Conservation (phyloP, 1,140 invertebrate species). For the Zaprionus gabonicus region DNA sequence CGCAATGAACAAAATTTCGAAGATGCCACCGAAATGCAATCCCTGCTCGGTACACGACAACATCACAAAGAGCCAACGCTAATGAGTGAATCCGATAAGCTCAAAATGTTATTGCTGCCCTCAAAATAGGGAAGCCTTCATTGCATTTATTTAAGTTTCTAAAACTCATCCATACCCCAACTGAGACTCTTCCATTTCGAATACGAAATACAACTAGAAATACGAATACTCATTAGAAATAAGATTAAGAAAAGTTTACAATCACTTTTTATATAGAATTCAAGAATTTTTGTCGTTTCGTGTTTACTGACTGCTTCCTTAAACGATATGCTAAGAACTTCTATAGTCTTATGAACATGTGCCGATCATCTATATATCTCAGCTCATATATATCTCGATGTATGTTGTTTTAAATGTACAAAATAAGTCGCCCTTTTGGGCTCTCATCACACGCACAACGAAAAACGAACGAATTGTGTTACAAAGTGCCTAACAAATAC, state of each 20-base stretch:
- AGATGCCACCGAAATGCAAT: slow-evolving; percentile 71
- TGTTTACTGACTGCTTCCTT: slow-evolving; percentile 53
- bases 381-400: slow-evolving; percentile 5
- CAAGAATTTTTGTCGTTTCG: slow-evolving; percentile 8
- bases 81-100: slow-evolving; percentile 84
- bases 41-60: slow-evolving; percentile 59
- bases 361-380: slow-evolving; percentile 3
- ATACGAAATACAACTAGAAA: slow-evolving; percentile 29
- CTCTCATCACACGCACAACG: slow-evolving; percentile 26
- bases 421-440: slow-evolving; percentile 39
- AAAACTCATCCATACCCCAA: slow-evolving; percentile 24
- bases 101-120: slow-evolving; percentile 84
- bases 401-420: slow-evolving; percentile 59
- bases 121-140: slow-evolving; percentile 65
- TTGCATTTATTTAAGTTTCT: slow-evolving; percentile 74
- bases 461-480: slow-evolving; percentile 41
- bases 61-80: slow-evolving; percentile 69
- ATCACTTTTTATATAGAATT: slow-evolving; percentile 16
- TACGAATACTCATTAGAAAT: slow-evolving; percentile 68
- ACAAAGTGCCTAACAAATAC: slow-evolving; percentile 42
- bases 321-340: slow-evolving; percentile 43
- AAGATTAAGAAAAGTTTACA: slow-evolving; percentile 44
- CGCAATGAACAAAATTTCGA: slow-evolving; percentile 55
- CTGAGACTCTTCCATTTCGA: slow-evolving; percentile 39
- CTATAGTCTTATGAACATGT: slow-evolving; percentile 23